Conservation (phyloP, 2,797 vertebrate genomes). For the Champsocephalus esox region DNA sequence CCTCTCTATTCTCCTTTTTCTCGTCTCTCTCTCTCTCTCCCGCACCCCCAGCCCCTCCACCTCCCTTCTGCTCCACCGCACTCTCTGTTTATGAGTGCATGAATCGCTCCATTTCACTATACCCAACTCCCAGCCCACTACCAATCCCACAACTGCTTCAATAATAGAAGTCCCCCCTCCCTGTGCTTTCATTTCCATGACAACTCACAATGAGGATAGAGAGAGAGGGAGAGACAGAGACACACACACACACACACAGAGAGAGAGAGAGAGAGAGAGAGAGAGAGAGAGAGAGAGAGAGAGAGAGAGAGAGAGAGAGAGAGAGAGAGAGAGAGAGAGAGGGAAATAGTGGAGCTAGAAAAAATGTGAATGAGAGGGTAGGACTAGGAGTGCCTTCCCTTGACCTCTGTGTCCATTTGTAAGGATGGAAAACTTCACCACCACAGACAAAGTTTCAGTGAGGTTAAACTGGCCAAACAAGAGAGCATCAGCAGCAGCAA, state of each 20-base stretch:
- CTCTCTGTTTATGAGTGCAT: constrained; percentile 78
- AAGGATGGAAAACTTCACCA: constrained; percentile 49
- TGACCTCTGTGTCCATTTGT: constrained; percentile 66
- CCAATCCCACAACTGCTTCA: constrained; percentile 67
- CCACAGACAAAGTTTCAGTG: constrained; percentile 26
- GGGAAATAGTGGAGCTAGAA: constrained; percentile 44
- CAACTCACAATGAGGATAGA: constrained; percentile 76
- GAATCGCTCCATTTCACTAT: constrained; percentile 76
- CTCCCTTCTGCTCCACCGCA: constrained; percentile 77
- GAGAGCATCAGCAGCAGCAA: constrained; percentile 11
- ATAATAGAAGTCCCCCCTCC: constrained; percentile 69
- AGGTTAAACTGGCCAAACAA: constrained; percentile 62
- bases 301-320: not conserved
- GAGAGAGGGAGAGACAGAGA: constrained; percentile 10
- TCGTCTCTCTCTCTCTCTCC: constrained; percentile 12
- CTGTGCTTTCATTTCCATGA: constrained; percentile 84
- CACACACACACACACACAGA: not conserved
- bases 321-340: not conserved
- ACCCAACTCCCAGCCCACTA: constrained; percentile 59
- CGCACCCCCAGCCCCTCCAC: constrained; percentile 47
- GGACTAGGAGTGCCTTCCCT: constrained; percentile 66
- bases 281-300: not conserved
- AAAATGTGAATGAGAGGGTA: constrained; percentile 70
- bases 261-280: not conserved
- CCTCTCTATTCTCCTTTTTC: constrained; percentile 69